Evolutionary conservation across 2,113 vertebrate genomes (phyloP).

Genomic region (Cariama cristata): DNA sequence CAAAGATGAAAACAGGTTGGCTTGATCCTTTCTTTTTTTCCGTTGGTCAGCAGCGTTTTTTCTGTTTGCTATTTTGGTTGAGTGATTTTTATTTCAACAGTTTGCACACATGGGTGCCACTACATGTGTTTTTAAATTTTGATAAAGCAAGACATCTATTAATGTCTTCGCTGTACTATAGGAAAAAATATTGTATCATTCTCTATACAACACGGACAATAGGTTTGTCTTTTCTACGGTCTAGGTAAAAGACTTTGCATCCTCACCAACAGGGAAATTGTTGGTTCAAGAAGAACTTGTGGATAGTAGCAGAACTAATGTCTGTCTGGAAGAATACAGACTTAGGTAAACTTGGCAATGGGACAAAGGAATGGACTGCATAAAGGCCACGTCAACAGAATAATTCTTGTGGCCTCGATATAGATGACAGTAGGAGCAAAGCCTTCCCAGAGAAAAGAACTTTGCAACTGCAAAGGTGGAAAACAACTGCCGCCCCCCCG

Average conservation of each 20-base stretch:
- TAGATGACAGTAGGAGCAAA: background rate
- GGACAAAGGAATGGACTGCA: background rate
- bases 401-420: background rate
- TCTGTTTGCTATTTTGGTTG: background rate
- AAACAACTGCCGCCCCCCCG: no score
- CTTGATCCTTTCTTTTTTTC: background rate
- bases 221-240: background rate
- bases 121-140: background rate
- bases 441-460: background rate
- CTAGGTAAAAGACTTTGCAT: background rate
- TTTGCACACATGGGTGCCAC: background rate
- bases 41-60: background rate
- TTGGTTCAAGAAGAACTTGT: background rate
- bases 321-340: background rate
- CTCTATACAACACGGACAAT: background rate
- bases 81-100: background rate
- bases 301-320: background rate
- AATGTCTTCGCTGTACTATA: background rate
- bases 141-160: background rate
- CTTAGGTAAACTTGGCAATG: background rate
- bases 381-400: background rate
- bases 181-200: background rate
- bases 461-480: background rate
- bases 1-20: background rate
- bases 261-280: background rate